These are phyloP conservation scores for Scaptomyza hsui DNA, from an alignment of 1,140 invertebrate genomes.

Conservation along the genomic window DNA sequence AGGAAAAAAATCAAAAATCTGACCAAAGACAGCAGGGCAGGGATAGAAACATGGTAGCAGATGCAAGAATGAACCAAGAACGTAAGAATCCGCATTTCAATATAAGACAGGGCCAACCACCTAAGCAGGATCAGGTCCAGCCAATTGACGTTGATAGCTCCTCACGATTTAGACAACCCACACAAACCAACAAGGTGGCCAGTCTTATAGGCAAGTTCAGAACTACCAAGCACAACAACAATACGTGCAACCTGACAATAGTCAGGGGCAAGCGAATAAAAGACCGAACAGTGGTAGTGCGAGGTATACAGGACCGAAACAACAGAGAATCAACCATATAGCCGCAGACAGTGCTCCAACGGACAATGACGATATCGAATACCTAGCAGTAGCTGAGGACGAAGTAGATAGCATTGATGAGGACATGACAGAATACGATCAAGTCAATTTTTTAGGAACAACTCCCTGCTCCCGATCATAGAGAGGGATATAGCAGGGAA, in stretches of 20 bases:
- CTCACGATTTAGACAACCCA: constrained; percentile 3
- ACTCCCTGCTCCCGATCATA: neutral
- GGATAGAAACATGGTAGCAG: neutral
- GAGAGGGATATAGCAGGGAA: too few relatives aligned
- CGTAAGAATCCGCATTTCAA: neutral
- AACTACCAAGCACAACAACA: neutral
- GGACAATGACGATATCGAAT: neutral
- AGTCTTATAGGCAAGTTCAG: neutral
- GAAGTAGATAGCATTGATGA: too few relatives aligned
- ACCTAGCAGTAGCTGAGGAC: neutral
- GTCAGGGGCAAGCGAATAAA: constrained; percentile 4
- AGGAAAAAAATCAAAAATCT: too few relatives aligned
- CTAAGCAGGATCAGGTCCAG: neutral
- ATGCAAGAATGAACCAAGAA: neutral
- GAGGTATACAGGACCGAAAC: constrained; percentile 5
- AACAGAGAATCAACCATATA: neutral
- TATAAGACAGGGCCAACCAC: neutral
- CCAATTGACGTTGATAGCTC: neutral
- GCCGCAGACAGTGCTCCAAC: too few relatives aligned
- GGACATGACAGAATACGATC: neutral
- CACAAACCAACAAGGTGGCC: neutral
- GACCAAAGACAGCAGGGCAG: neutral
- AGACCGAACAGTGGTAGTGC: constrained; percentile 13
- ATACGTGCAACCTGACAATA: constrained; percentile 10
- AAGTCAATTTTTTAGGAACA: neutral